These are phyloP conservation scores for Tokudaia tokunoshimensis DNA, from an alignment of 2,797 vertebrate genomes.

Conservation along the genomic window DNA sequence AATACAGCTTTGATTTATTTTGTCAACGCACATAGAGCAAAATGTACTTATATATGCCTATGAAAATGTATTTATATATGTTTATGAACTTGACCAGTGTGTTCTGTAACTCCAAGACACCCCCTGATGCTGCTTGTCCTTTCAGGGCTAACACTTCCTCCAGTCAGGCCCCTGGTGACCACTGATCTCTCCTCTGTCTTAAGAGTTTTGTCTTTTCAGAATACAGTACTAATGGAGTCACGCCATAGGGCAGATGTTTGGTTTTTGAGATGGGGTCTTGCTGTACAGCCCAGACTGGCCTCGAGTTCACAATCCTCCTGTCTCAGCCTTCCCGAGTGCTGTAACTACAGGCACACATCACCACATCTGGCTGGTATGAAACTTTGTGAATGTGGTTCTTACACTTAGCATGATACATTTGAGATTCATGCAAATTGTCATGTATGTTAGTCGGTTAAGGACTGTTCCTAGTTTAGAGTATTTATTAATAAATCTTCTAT, in stretches of 20 bases:
- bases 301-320: not conserved
- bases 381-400: not conserved
- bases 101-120: not conserved
- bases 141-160: not conserved
- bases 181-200: not conserved
- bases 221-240: not conserved
- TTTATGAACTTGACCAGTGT: not conserved
- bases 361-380: not conserved
- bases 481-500: conserved; percentile 9
- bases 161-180: no score
- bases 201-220: not conserved
- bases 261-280: not conserved
- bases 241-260: not conserved
- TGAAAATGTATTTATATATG: not conserved
- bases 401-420: not conserved
- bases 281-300: not conserved
- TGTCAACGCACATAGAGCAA: not conserved
- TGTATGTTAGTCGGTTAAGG: not conserved
- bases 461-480: not conserved
- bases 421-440: not conserved
- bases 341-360: not conserved
- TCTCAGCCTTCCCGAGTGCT: not conserved
- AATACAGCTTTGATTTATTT: not conserved
- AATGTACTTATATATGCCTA: not conserved
- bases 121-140: not conserved